A percentile compares a stretch with the other conserved stretches of the same genome.
Evolutionary conservation across 2,113 vertebrate species (phyloP).

Genomic region (Cyprichromis sp.): DNA sequence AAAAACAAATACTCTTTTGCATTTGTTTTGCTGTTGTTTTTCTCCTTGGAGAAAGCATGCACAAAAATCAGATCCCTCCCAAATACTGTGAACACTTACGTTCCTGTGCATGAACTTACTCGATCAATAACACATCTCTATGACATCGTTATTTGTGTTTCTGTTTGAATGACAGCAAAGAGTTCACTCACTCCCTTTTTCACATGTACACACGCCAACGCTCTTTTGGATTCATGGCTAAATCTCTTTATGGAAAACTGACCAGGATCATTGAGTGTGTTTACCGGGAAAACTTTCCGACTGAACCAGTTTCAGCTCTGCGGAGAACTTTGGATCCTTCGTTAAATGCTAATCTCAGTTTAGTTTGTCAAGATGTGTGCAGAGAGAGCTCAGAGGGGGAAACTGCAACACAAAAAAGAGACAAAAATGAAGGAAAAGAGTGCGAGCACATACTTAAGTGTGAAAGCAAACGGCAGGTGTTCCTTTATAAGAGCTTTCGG

Average conservation of each 20-base stretch:
- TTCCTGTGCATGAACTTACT: background rate
- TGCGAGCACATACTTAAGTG: background rate
- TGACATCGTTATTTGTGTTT: background rate
- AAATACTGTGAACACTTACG: background rate
- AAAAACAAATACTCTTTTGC: background rate
- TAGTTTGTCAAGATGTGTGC: background rate
- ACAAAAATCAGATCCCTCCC: background rate
- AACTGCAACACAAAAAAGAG: background rate
- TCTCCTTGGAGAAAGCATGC: background rate
- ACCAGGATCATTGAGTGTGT: background rate
- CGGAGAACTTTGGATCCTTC: constrained; percentile 10
- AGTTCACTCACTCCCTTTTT: background rate
- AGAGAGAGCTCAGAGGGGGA: background rate
- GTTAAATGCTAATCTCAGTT: constrained; percentile 25
- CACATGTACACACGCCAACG: background rate
- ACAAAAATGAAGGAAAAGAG: background rate
- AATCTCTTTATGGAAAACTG: background rate
- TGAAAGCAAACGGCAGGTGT: background rate
- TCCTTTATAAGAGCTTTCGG: background rate
- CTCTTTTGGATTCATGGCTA: background rate
- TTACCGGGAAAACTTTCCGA: background rate
- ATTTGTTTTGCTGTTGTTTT: background rate
- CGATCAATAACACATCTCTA: background rate
- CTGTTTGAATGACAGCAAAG: background rate
- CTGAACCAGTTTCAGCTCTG: background rate